Percentiles rank a stretch among this genome's conserved stretches.
phyloP scores from a whole-genome alignment of 2,797 vertebrate genomes.

The Melanotaenia parkinsoni region DNA sequence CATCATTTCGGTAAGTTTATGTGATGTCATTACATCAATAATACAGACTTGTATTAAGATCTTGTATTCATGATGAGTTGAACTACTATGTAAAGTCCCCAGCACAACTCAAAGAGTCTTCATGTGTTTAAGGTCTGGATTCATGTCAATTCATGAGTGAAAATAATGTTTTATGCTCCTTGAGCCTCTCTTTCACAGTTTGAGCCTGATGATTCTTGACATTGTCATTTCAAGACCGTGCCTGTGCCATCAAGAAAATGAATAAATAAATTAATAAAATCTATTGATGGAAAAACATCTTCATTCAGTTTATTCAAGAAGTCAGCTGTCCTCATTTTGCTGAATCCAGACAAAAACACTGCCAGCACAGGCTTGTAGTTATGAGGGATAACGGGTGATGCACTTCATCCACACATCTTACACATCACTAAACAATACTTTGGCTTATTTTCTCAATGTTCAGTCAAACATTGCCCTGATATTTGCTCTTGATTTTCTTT shows the following conservation, averaged over 20 bases:
- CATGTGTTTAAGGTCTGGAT: background rate
- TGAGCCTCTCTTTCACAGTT: background rate
- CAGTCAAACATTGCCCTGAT: no score
- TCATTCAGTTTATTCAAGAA: background rate
- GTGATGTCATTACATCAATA: no score
- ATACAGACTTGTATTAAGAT: background rate
- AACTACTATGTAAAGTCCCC: background rate
- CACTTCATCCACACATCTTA: background rate
- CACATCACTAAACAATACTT: background rate
- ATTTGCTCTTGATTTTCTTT: background rate
- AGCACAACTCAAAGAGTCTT: background rate
- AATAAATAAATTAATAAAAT: background rate
- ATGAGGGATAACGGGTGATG: background rate
- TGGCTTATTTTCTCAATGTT: background rate
- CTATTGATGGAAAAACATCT: background rate
- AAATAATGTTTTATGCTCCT: background rate
- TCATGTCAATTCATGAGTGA: no score
- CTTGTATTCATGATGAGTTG: background rate
- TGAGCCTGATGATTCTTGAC: background rate
- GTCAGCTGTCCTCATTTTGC: background rate
- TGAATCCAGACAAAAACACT: background rate
- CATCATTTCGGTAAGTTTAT: no score
- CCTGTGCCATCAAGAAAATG: background rate
- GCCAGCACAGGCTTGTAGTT: background rate
- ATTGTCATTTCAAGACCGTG: background rate